These are phyloP conservation scores for Vannuccia rotundouncinata DNA, from an alignment of 2,888 invertebrate genomes.

Conservation along the genomic window DNA sequence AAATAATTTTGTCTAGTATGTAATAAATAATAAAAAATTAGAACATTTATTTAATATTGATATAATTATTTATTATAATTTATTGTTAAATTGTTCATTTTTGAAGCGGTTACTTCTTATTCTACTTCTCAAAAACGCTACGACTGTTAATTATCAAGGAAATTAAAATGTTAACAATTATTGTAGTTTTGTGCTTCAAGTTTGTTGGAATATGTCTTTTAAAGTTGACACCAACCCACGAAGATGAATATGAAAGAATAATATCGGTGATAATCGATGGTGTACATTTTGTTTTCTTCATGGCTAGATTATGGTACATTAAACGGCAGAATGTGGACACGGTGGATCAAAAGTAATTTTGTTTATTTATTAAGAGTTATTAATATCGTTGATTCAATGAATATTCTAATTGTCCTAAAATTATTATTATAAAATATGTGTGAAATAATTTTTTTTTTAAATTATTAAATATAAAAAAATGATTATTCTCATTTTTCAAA, in stretches of 20 bases:
- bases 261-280: not conserved
- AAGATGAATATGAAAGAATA: not conserved
- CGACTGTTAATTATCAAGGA: no score
- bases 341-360: not conserved
- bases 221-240: not conserved
- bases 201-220: not conserved
- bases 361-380: no score
- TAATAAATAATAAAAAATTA: no score
- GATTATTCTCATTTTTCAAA: no score
- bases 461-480: not conserved
- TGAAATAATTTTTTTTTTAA: not conserved
- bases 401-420: not conserved
- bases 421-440: no score
- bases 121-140: no score
- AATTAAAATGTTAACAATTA: not conserved
- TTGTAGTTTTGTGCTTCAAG: not conserved
- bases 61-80: no score
- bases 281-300: not conserved
- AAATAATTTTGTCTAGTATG: no score
- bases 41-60: no score
- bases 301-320: not conserved
- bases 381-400: no score
- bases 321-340: not conserved
- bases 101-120: no score
- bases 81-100: no score